Evolutionary conservation across 1,140 invertebrate species (phyloP).

Genomic region (Drosophila asahinai): DNA sequence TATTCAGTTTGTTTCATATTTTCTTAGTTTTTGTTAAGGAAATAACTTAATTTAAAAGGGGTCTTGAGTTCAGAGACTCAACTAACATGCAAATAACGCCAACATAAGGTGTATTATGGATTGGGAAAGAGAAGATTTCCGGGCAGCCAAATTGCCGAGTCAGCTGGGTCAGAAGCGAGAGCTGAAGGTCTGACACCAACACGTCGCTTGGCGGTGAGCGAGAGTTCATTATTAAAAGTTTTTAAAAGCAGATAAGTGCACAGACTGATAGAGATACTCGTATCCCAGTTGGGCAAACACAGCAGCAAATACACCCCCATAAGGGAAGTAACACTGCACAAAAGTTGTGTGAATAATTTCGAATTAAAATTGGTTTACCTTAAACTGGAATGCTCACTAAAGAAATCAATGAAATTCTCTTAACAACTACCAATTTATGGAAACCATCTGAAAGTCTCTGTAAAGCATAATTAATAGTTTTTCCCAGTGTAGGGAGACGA

Average conservation of each 20-base stretch:
- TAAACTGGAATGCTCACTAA: no score
- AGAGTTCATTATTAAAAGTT: conserved; percentile 84
- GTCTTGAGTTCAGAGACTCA: not conserved
- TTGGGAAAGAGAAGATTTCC: conserved; percentile 45
- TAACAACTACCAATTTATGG: no score
- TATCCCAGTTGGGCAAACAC: conserved; percentile 41
- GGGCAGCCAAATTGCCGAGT: conserved; percentile 72
- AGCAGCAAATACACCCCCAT: conserved; percentile 16
- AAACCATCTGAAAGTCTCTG: not conserved
- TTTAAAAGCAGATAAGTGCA: conserved; percentile 85
- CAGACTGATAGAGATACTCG: conserved; percentile 79
- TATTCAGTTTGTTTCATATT: not conserved
- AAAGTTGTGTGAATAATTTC: not conserved
- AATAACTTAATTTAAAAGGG: not conserved
- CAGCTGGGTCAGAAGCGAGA: conserved; percentile 28
- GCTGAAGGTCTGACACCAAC: conserved; percentile 42
- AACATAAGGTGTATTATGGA: conserved; percentile 46
- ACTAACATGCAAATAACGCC: conserved; percentile 21
- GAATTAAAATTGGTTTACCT: no score
- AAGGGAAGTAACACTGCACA: not conserved
- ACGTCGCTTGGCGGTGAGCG: conserved; percentile 70
- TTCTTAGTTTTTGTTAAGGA: not conserved
- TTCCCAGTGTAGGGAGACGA: conserved; percentile 34
- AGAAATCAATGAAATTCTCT: no score
- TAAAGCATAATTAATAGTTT: not conserved